A percentile compares a stretch with the other conserved stretches of the same genome.
These are phyloP conservation scores for Ceratotherium simum DNA, from an alignment of 2,113 vertebrate species.

Conservation along the genomic window DNA sequence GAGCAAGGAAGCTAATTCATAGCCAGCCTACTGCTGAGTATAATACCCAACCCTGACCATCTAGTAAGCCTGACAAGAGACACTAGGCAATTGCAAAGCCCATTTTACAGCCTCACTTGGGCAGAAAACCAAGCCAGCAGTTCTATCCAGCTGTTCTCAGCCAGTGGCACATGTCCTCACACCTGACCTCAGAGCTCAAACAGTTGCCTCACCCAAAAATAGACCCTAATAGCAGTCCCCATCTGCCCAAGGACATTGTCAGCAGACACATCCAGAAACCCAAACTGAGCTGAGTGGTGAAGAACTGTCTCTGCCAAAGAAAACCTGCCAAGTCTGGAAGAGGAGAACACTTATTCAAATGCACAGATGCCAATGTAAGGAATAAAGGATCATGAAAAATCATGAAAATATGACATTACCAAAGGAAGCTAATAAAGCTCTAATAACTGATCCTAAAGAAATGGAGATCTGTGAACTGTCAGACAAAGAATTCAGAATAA, in stretches of 20 bases:
- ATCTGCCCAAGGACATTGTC: neutral
- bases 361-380: neutral
- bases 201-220: conserved; percentile 1
- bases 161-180: neutral
- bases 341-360: neutral
- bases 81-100: neutral
- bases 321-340: neutral
- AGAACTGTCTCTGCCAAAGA: neutral
- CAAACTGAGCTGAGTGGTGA: neutral
- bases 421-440: neutral
- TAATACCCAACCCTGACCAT: neutral
- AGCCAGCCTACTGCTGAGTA: neutral
- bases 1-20: neutral
- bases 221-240: neutral
- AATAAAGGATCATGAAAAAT: neutral
- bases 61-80: neutral
- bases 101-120: neutral
- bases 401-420: neutral
- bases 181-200: neutral
- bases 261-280: neutral
- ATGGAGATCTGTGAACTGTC: neutral
- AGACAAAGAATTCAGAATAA: conserved; percentile 16
- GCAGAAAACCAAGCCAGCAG: neutral
- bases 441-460: neutral
- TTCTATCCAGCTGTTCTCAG: neutral